Evolutionary conservation across 2,797 vertebrate species (phyloP).

Genomic region (Danio jaintianensis): DNA sequence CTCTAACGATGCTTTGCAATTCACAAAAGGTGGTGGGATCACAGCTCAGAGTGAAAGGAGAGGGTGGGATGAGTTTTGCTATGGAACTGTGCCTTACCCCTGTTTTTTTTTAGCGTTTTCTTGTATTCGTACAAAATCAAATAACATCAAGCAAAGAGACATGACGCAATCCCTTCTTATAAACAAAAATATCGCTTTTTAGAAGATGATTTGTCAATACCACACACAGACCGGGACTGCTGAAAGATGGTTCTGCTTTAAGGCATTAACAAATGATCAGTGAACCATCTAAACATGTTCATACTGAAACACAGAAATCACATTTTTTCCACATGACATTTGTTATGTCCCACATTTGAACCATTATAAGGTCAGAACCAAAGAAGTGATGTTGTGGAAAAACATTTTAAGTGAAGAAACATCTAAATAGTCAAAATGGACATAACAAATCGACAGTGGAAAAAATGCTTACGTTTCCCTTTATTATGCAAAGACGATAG

Average conservation of each 20-base stretch:
- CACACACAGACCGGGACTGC: constrained; percentile 40
- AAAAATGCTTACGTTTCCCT: constrained; percentile 22
- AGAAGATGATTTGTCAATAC: constrained; percentile 47
- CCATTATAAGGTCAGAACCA: neutral
- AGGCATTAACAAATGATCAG: constrained; percentile 40
- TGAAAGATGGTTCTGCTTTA: constrained; percentile 28
- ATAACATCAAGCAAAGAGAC: constrained; percentile 49
- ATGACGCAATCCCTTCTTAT: constrained; percentile 52
- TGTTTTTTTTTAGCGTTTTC: constrained; percentile 41
- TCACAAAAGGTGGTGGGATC: constrained; percentile 82
- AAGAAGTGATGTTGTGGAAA: neutral
- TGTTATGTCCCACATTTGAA: constrained; percentile 10
- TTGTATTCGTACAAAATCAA: constrained; percentile 48
- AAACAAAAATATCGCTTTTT: constrained; percentile 44
- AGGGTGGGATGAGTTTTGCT: constrained; percentile 58
- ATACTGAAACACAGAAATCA: constrained; percentile 50
- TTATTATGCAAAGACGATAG: constrained; percentile 13
- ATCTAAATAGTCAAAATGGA: neutral
- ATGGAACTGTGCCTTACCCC: constrained; percentile 12
- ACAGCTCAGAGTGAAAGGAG: constrained; percentile 73
- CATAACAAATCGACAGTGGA: constrained; percentile 11
- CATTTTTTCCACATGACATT: constrained; percentile 53
- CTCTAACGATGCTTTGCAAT: constrained; percentile 79
- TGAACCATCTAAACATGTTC: constrained; percentile 48
- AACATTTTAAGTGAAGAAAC: neutral